Conservation (phyloP, 37 sponge, comb jelly and placozoan species). For the Halisarca cf. caerulea region DNA sequence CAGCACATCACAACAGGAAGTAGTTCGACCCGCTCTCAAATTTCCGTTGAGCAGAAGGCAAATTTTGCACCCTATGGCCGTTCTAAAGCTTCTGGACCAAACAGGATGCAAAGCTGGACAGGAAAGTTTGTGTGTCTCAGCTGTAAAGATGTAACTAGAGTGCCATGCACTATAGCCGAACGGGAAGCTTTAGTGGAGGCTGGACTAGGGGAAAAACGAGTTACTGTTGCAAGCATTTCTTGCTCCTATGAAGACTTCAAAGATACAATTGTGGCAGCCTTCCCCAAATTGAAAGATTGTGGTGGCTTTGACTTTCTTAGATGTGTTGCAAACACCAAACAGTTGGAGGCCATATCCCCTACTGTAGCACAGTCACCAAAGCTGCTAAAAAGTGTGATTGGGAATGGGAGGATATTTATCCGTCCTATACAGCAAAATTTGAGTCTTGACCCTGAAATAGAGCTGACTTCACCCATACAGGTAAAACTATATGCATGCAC, state of each 20-base stretch:
- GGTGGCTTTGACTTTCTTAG: slow-evolving; percentile 45
- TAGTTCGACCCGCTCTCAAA: background rate
- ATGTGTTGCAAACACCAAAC: slow-evolving; percentile 23
- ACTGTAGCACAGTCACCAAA: slow-evolving; percentile 1
- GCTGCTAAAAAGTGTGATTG: slow-evolving; percentile 14
- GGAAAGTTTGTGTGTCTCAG: background rate
- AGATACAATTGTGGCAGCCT: background rate
- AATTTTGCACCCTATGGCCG: background rate
- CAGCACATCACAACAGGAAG: too few species aligned
- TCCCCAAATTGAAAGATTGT: slow-evolving; percentile 11
- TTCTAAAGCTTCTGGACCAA: background rate
- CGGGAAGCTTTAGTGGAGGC: background rate
- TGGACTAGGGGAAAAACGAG: slow-evolving; percentile 20
- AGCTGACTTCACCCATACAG: background rate
- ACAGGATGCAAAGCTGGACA: background rate
- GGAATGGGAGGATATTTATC: slow-evolving; percentile 12
- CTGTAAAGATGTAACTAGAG: background rate
- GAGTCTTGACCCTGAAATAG: background rate
- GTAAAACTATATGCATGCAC: background rate
- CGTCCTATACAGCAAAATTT: slow-evolving; percentile 42
- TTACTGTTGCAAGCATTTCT: slow-evolving; percentile 16
- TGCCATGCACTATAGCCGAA: background rate
- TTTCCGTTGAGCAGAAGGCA: background rate
- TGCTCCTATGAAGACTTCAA: slow-evolving; percentile 23
- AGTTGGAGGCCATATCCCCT: slow-evolving; percentile 26